Conservation (phyloP, 2,113 vertebrate species). For the Mobula hypostoma region DNA sequence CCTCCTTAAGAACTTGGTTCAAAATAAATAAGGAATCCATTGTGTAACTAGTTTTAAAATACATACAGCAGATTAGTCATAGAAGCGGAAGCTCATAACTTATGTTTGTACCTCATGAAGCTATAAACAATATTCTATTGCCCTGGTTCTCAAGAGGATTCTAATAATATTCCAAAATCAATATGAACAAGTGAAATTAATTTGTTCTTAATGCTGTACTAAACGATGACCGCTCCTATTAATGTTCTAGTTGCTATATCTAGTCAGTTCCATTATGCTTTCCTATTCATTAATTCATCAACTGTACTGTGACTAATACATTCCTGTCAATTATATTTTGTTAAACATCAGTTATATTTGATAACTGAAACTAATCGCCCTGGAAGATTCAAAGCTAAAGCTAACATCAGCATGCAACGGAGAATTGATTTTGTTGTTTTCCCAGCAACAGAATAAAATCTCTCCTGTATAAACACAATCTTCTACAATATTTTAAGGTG, state of each 20-base stretch:
- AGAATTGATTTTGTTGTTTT: background rate
- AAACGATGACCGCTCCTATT: background rate
- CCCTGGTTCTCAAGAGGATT: background rate
- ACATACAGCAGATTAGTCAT: background rate
- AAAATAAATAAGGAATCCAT: background rate
- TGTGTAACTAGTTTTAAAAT: background rate
- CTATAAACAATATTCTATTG: background rate
- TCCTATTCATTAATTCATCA: background rate
- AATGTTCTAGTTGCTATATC: background rate
- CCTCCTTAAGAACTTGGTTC: background rate
- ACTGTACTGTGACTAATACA: background rate
- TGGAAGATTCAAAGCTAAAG: background rate
- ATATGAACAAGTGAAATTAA: background rate
- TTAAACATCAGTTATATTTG: slow-evolving; percentile 19
- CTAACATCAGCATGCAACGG: background rate
- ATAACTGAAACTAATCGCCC: background rate
- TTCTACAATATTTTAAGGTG: background rate
- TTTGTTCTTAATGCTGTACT: slow-evolving; percentile 12
- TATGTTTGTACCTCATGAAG: background rate
- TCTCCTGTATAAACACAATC: background rate
- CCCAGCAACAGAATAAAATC: background rate
- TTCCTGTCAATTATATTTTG: background rate
- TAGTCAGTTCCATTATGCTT: background rate
- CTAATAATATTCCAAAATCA: slow-evolving; percentile 17
- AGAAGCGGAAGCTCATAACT: background rate